A percentile compares a stretch with the other conserved stretches of the same genome.
Conservation (phyloP, 2,113 vertebrate genomes). For the Platanista minor region DNA sequence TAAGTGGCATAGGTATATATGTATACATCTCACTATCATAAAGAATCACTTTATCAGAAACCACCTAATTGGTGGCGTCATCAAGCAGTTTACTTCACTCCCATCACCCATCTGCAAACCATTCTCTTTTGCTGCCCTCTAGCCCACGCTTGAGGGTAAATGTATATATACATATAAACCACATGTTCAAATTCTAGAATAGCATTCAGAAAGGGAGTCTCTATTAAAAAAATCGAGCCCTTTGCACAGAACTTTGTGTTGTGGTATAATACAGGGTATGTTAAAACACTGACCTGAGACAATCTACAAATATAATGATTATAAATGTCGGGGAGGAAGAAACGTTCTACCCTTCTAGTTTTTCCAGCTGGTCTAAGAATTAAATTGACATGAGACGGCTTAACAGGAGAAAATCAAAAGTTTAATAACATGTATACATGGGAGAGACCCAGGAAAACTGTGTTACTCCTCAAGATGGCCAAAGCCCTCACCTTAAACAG, state of each 20-base stretch:
- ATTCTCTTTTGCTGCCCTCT: background rate
- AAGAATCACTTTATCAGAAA: conserved; percentile 31
- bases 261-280: background rate
- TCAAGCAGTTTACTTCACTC: background rate
- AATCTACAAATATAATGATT: background rate
- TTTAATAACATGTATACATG: background rate
- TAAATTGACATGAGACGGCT: background rate
- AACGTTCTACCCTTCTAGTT: background rate
- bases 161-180: background rate
- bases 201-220: background rate
- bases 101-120: background rate
- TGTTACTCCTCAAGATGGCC: background rate
- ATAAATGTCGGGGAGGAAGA: background rate
- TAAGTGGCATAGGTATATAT: background rate
- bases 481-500: background rate
- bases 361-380: background rate
- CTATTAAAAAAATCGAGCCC: background rate
- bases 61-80: background rate
- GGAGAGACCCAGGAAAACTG: background rate
- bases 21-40: background rate
- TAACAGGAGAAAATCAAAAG: background rate
- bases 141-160: background rate
- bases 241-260: background rate
- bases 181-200: background rate
- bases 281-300: background rate